Conservation (phyloP, 2,797 vertebrate genomes). For the Paratrypauchen microcephalus region DNA sequence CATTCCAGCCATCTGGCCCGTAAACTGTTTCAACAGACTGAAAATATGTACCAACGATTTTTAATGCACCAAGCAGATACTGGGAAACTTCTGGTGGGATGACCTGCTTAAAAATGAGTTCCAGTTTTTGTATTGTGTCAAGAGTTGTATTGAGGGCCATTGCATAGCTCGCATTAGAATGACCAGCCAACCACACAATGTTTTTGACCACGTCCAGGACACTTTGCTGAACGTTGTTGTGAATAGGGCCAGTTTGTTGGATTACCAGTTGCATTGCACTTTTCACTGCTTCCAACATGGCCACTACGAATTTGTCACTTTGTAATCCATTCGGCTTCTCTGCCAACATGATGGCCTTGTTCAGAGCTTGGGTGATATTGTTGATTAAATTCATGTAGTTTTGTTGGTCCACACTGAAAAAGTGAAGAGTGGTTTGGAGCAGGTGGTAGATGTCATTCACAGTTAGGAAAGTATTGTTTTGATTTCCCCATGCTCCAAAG, state of each 20-base stretch:
- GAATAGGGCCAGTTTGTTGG: constrained; percentile 8
- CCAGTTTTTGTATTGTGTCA: constrained; percentile 42
- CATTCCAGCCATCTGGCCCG: constrained; percentile 62
- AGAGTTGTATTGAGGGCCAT: constrained; percentile 53
- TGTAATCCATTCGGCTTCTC: constrained; percentile 57
- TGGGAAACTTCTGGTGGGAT: constrained; percentile 34
- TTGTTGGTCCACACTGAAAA: constrained; percentile 51
- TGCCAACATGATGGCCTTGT: constrained; percentile 48
- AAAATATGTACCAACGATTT: constrained; percentile 58
- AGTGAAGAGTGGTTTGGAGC: constrained; percentile 35
- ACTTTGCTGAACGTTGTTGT: constrained; percentile 36
- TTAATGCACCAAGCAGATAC: constrained; percentile 52
- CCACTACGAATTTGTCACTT: constrained; percentile 55
- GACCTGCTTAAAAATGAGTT: constrained; percentile 44
- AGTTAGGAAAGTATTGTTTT: constrained; percentile 33
- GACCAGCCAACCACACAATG: constrained; percentile 56
- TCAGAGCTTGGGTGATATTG: constrained; percentile 60
- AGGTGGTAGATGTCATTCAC: constrained; percentile 58
- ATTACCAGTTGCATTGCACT: constrained; percentile 34
- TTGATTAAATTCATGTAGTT: constrained; percentile 45
- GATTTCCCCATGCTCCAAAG: constrained; percentile 67
- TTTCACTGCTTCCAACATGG: constrained; percentile 52
- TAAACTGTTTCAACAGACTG: constrained; percentile 33
- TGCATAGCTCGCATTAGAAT: constrained; percentile 45
- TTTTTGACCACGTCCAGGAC: constrained; percentile 48